phyloP scores from a whole-genome alignment of 1,140 invertebrate genomes.

The Artemia franciscana region DNA sequence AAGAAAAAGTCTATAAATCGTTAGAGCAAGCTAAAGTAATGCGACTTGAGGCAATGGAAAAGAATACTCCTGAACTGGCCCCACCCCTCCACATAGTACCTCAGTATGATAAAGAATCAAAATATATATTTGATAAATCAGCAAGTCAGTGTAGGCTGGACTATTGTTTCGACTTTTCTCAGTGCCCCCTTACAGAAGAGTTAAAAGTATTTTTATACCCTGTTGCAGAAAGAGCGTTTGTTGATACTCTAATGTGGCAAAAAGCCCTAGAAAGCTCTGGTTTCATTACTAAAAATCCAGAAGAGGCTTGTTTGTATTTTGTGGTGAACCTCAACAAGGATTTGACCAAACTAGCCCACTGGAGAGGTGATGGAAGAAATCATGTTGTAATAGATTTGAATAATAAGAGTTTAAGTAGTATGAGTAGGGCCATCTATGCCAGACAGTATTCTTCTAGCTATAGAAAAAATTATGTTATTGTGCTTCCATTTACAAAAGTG shows the following conservation, averaged over 20 bases:
- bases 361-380: constrained; percentile 84
- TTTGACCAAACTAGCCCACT: constrained; percentile 39
- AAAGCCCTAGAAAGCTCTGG: constrained; percentile 51
- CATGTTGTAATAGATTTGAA: constrained; percentile 70
- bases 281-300: constrained; percentile 49
- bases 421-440: constrained; percentile 6
- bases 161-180: constrained; percentile 80
- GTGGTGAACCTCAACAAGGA: constrained; percentile 49
- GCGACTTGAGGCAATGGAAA: constrained; percentile 62
- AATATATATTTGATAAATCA: constrained; percentile 17
- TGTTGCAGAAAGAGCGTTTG: no score
- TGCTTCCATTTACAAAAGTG: constrained; percentile 12
- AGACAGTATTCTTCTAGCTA: background rate
- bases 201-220: constrained; percentile 78
- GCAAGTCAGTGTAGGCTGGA: constrained; percentile 46
- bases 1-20: constrained; percentile 68
- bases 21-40: constrained; percentile 63
- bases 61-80: constrained; percentile 65
- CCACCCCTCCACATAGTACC: constrained; percentile 44
- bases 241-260: constrained; percentile 34
- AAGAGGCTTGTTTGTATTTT: constrained; percentile 66
- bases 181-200: constrained; percentile 72
- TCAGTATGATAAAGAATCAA: constrained; percentile 17
- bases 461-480: constrained; percentile 11
- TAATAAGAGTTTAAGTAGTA: constrained; percentile 21